Conservation (phyloP, 1,140 invertebrate genomes). For the Myzus persicae region DNA sequence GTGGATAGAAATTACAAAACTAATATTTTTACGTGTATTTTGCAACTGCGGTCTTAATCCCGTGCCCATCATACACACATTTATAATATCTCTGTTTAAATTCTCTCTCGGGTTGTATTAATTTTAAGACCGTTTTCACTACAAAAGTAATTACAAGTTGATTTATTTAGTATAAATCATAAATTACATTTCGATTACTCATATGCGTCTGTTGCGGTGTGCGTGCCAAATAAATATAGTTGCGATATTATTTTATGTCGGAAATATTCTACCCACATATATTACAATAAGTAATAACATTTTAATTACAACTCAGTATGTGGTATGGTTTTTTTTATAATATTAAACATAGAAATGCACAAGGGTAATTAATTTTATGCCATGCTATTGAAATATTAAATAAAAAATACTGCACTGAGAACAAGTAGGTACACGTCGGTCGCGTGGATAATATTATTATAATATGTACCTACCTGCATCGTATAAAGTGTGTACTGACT, state of each 20-base stretch:
- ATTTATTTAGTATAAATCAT: neutral
- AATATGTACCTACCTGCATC: neutral
- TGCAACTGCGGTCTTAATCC: neutral
- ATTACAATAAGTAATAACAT: neutral
- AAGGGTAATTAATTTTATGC: neutral
- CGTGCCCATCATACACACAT: neutral
- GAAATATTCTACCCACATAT: neutral
- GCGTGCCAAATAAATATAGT: neutral
- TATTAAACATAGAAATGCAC: neutral
- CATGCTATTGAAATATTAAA: neutral
- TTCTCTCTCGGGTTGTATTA: neutral
- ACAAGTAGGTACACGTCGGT: neutral
- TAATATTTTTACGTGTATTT: neutral
- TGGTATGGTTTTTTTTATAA: neutral
- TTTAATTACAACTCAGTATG: slow-evolving; percentile 10
- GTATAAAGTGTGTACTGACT: neutral
- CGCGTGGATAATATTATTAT: neutral
- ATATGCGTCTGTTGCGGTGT: neutral
- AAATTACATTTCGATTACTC: neutral
- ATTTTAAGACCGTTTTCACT: neutral
- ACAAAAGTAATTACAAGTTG: neutral
- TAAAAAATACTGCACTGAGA: neutral
- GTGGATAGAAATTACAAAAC: neutral
- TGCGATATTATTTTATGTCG: neutral
- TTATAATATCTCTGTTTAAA: neutral